Evolutionary conservation across 2,113 vertebrate species (phyloP).

Genomic region (Spilogale gracilis): DNA sequence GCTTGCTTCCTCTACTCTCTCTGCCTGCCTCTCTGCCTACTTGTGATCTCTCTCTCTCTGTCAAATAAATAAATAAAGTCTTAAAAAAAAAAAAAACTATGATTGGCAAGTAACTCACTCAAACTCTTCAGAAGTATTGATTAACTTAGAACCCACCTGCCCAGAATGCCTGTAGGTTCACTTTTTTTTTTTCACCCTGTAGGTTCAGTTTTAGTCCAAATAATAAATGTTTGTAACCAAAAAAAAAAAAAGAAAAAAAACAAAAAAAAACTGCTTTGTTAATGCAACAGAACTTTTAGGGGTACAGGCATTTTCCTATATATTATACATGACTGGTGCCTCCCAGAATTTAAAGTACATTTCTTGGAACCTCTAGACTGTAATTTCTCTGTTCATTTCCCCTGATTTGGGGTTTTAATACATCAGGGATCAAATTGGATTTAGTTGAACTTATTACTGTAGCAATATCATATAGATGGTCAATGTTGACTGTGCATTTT

Average conservation of each 20-base stretch:
- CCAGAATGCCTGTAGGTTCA: neutral
- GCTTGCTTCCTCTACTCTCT: too few species aligned
- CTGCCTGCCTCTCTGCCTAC: too few species aligned
- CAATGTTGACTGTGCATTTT: neutral
- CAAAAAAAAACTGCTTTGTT: neutral
- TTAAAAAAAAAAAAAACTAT: too few species aligned
- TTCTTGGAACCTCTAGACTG: neutral
- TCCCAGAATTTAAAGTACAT: neutral
- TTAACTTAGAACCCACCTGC: neutral
- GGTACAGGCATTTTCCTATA: neutral
- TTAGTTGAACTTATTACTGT: conserved; percentile 1
- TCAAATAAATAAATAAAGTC: too few species aligned
- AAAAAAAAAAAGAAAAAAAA: neutral
- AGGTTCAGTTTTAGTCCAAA: conserved; percentile 34
- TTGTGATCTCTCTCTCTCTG: too few species aligned
- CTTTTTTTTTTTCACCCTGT: neutral
- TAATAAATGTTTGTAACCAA: neutral
- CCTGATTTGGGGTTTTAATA: neutral
- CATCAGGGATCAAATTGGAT: neutral
- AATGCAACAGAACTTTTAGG: conserved; percentile 5
- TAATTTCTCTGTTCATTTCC: neutral
- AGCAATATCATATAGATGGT: neutral
- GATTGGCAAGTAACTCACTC: conserved; percentile 7
- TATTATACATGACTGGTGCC: neutral
- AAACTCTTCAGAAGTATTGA: neutral